Conservation (phyloP, 92 coral and sea anemone genomes). For the Epizoanthus illoricatus region DNA sequence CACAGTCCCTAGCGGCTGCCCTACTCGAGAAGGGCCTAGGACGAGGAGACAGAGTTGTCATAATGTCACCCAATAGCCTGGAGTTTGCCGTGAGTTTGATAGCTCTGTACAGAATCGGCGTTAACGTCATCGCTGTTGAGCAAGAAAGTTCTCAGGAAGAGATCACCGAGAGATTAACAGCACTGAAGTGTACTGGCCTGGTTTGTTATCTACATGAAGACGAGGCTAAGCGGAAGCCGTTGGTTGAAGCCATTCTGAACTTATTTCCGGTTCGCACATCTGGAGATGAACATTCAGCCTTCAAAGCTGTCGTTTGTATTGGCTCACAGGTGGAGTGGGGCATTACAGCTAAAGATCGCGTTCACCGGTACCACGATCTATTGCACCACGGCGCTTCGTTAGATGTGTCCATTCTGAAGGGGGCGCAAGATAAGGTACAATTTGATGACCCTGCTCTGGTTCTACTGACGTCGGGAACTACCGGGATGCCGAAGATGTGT, state of each 20-base stretch:
- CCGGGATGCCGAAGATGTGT: constrained; percentile 33
- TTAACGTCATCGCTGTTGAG: constrained; percentile 9
- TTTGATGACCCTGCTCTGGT: constrained; percentile 28
- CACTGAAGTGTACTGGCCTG: neutral
- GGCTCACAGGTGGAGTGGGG: neutral
- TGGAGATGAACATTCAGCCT: neutral
- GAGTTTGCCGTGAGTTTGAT: constrained; percentile 34
- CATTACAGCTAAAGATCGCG: neutral
- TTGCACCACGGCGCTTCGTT: neutral
- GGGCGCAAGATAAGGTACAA: constrained; percentile 19
- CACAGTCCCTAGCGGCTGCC: constrained; percentile 46
- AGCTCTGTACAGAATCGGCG: constrained; percentile 31
- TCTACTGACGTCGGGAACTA: constrained; percentile 41
- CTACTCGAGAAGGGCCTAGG: constrained; percentile 39
- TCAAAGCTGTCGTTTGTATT: neutral
- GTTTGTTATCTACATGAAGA: constrained; percentile 7
- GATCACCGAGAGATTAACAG: neutral
- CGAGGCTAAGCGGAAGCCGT: neutral
- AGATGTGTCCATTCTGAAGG: neutral
- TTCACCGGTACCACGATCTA: neutral
- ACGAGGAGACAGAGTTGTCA: constrained; percentile 44
- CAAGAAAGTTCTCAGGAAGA: constrained; percentile 11
- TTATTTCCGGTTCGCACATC: neutral
- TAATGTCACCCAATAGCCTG: constrained; percentile 39
- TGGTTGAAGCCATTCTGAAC: neutral